Evolutionary conservation across 2,888 invertebrate species (phyloP), one percentile per base, ranked within the genome.

Genomic region (Dynastes grantii): DNA sequence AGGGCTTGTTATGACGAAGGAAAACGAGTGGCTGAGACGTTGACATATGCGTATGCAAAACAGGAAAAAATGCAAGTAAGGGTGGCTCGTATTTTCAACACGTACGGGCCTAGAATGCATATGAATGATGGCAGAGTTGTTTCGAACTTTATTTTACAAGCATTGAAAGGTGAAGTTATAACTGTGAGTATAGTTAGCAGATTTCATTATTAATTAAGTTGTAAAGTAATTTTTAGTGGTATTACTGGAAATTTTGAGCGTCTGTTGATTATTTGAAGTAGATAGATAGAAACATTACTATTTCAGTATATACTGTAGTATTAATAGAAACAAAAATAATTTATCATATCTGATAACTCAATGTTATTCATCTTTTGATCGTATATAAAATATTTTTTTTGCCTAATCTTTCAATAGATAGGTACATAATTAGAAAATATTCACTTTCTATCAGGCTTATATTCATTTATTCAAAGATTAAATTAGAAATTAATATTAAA

Each of bases 1-100:
- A 91, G 99, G 78, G 97, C 99, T 0, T 99, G 99, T 89, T 99
- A 99, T 86, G 99, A 99, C 87, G 99, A 99, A 90, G 99, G 98
- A n/a, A 99, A 99, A 89, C 91, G 99, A 76, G 98, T 99, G 0
- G 96, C 99, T 0, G 99, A 99, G 89, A 97, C 99, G 0, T 90
- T 99, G 78, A 94, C 95, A 83, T 98, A 98, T 88, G 98, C 99
- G 0, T 99, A 99, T 89, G 96, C 97, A 16, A 97, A 98, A 86
- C 98, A 99, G 91, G 99, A 99, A 88, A 95, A 96, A 70, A 96
- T 99, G 37, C 92, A 96, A 64, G 97, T 99, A 0, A 91, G 99
- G 75, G 98, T 99, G 8, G 99, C 99, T 1, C 92, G 99, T 82
- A 99, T 99, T 84, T 99, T 99, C 89, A 99, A 99, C 88, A 99